Evolutionary conservation across 2,797 vertebrate genomes (phyloP).

Genomic region (Bryconaethiops microstoma): DNA sequence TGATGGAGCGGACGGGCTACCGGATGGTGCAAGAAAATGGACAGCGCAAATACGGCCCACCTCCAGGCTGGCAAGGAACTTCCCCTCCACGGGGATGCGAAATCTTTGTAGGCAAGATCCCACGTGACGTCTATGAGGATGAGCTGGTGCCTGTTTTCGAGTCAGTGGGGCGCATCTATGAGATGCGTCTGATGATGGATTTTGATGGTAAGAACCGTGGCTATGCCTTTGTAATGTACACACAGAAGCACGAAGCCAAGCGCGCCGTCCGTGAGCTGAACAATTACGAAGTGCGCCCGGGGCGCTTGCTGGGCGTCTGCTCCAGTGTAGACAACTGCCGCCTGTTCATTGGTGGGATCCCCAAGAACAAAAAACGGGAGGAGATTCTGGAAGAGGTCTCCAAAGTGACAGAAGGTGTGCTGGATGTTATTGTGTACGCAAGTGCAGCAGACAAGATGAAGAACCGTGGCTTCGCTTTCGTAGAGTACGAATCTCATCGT

Average conservation of each 20-base stretch:
- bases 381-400: slow-evolving; percentile 98
- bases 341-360: slow-evolving; percentile 97
- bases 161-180: slow-evolving; percentile 92
- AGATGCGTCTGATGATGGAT: slow-evolving; percentile 99
- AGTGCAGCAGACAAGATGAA: slow-evolving; percentile 99
- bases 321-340: slow-evolving; percentile 98
- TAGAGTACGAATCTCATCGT: slow-evolving; percentile 97
- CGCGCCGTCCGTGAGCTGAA: slow-evolving; percentile 95
- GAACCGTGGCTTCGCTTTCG: slow-evolving; percentile 97
- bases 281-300: slow-evolving; percentile 95
- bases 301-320: slow-evolving; percentile 94
- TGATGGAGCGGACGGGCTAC: slow-evolving; percentile 94
- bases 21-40: slow-evolving; percentile 96
- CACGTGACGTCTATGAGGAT: slow-evolving; percentile 95
- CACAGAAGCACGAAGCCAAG: slow-evolving; percentile 94
- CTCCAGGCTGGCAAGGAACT: slow-evolving; percentile 89
- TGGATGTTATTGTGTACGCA: slow-evolving; percentile 97
- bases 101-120: slow-evolving; percentile 98
- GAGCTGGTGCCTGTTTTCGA: slow-evolving; percentile 97
- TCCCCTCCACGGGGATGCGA: slow-evolving; percentile 94
- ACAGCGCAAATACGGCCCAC: slow-evolving; percentile 95
- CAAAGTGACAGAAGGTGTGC: slow-evolving; percentile 96
- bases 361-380: slow-evolving; percentile 99
- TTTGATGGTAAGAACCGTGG: slow-evolving; percentile 98
- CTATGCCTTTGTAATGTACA: slow-evolving; percentile 97